Base-by-base conservation (phyloP, 2,888 invertebrate species). In the Leucophenga maculata region DNA sequence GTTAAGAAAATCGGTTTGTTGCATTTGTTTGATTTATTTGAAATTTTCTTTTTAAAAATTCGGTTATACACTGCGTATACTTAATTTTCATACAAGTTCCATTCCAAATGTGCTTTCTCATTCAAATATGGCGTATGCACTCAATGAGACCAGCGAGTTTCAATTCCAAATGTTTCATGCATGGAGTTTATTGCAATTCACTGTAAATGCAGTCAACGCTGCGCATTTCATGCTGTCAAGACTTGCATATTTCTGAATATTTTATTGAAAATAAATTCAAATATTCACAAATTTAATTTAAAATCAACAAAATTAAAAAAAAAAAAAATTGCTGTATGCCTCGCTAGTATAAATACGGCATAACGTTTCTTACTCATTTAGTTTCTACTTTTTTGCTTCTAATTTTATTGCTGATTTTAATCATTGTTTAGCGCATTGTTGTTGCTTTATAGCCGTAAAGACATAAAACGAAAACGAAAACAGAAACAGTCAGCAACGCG, bases 101-200 rank as follows among this genome's bases (percentile, higher is more conserved):
- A 26, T 26, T 26, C 4, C 26, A 3, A 26, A 26, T 4, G 26
- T 39, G 1, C 11, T 39, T 11, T 39, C 39, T 39, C 39, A 11
- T 8, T 39, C 39, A 39, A 1, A 39, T 9, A 39, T 4, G 26
- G 26, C 39, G 8, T 6, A 39, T 39, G 11, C 11, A 39, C 39
- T 39, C 39, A 32, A 32, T 6, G 32, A 3, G 32, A 9, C 39
- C 3, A 6, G 11, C n/a, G 50, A 0, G 14, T 57, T 26, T n/a
- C 31, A 57, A 26, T 57, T 57, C n/a, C 57, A 57, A 57, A 57
- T n/a, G 31, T 57, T 57, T 31, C 57, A 57, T 57, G 14, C 2
- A 31, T 57, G 57, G 11, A 55, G 22, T 11, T 6, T 55, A 3
- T 11, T 55, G 2, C 22, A 31, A n/a, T 57, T 54, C 54, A 20